These are phyloP conservation scores for Protobothrops flavoviridis DNA, from an alignment of 2,113 vertebrate genomes.

Conservation along the genomic window DNA sequence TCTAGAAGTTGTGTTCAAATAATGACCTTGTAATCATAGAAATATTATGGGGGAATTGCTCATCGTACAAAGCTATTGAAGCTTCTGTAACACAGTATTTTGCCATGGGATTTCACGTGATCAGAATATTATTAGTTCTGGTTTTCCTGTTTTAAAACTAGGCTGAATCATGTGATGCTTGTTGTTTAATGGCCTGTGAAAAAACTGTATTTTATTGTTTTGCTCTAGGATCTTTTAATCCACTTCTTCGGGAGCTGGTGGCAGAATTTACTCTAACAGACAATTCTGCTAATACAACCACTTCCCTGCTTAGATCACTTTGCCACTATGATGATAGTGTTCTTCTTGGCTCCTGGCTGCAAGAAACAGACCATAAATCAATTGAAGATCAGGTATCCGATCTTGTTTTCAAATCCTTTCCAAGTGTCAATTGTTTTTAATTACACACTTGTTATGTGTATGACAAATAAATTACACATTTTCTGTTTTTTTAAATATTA, in stretches of 20 bases:
- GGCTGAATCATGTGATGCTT: neutral
- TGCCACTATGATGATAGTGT: constrained; percentile 99
- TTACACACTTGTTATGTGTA: neutral
- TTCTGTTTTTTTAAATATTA: neutral
- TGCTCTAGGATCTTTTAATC: constrained; percentile 88
- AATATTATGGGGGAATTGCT: neutral
- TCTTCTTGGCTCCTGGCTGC: constrained; percentile 98
- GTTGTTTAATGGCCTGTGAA: constrained; percentile 9
- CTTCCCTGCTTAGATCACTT: constrained; percentile 92
- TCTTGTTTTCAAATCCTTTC: neutral
- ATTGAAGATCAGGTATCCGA: constrained; percentile 93
- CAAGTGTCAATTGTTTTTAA: neutral
- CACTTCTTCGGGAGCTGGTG: constrained; percentile 92
- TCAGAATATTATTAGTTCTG: neutral
- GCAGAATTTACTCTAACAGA: constrained; percentile 98
- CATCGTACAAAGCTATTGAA: neutral
- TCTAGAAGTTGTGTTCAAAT: neutral
- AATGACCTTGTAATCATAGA: neutral
- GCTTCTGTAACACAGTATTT: neutral
- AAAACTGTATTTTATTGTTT: constrained; percentile 39
- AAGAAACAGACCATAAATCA: constrained; percentile 98
- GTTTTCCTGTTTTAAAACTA: neutral
- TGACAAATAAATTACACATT: neutral
- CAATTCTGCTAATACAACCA: constrained; percentile 97
- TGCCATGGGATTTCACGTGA: neutral